phyloP scores from a whole-genome alignment of 2,113 vertebrate species.

The Numenius arquata region DNA sequence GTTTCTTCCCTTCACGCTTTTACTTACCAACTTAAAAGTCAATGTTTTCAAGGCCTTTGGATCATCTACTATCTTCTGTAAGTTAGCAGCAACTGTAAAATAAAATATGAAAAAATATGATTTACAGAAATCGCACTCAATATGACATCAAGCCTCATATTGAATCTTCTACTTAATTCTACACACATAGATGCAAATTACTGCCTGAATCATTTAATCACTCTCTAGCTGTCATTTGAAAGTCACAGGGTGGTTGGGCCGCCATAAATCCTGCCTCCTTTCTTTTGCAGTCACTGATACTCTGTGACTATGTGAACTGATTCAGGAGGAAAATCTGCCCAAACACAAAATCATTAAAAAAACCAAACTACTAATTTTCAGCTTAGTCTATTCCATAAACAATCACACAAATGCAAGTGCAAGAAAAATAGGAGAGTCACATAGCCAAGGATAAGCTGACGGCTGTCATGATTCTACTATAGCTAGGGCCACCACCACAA shows the following conservation, averaged over 20 bases:
- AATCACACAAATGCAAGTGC: not conserved
- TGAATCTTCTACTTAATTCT: not conserved
- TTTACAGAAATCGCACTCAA: slow-evolving; percentile 19
- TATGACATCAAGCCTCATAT: not conserved
- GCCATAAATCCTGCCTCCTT: not conserved
- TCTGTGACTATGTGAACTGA: not conserved
- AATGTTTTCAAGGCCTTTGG: slow-evolving; percentile 94
- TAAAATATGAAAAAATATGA: slow-evolving; percentile 28
- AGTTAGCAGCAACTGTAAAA: slow-evolving; percentile 96
- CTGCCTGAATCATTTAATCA: slow-evolving; percentile 9
- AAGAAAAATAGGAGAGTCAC: not conserved
- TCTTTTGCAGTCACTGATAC: not conserved
- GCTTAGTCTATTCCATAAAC: not conserved
- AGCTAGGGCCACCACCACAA: not conserved
- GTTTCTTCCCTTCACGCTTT: not conserved
- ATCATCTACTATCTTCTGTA: slow-evolving; percentile 99
- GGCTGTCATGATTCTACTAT: not conserved
- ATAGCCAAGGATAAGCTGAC: not conserved
- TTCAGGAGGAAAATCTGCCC: not conserved
- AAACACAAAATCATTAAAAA: not conserved
- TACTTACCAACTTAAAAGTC: slow-evolving; percentile 99
- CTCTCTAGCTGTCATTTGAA: not conserved
- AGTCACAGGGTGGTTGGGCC: not conserved
- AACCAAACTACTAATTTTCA: not conserved
- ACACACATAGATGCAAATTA: not conserved